A percentile compares a stretch with the other conserved stretches of the same genome.
These are phyloP conservation scores for Ephestia elutella DNA, from an alignment of 1,140 invertebrate genomes.

Conservation along the genomic window DNA sequence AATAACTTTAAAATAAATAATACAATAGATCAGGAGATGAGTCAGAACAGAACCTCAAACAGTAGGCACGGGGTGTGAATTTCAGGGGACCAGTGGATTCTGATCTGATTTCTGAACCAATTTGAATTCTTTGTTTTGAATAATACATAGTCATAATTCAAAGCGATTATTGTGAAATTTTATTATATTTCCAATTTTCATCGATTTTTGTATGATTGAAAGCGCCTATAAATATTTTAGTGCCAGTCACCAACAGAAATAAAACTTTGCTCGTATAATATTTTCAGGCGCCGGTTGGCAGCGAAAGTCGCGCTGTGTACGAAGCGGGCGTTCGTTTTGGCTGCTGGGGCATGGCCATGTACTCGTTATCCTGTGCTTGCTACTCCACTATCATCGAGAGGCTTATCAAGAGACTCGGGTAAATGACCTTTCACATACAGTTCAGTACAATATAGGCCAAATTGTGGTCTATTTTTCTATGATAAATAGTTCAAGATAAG, in stretches of 20 bases:
- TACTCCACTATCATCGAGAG: conserved; percentile 94
- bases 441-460: neutral
- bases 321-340: conserved; percentile 95
- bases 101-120: too few species aligned
- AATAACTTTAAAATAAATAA: too few species aligned
- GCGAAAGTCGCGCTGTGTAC: conserved; percentile 79
- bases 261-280: conserved; percentile 6
- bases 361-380: conserved; percentile 93
- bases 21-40: too few species aligned
- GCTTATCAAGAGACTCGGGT: conserved; percentile 89
- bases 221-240: neutral
- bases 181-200: too few species aligned
- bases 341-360: conserved; percentile 97
- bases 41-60: too few species aligned
- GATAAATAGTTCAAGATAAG: too few species aligned
- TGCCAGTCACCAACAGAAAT: neutral
- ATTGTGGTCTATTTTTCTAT: neutral
- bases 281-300: conserved; percentile 81
- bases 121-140: too few species aligned
- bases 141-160: too few species aligned
- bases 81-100: too few species aligned
- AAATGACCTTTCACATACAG: conserved; percentile 27
- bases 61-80: too few species aligned
- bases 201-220: neutral
- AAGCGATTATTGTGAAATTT: too few species aligned